Evolutionary conservation across 2,797 vertebrate genomes (phyloP).

Genomic region (Girardinus metallicus): DNA sequence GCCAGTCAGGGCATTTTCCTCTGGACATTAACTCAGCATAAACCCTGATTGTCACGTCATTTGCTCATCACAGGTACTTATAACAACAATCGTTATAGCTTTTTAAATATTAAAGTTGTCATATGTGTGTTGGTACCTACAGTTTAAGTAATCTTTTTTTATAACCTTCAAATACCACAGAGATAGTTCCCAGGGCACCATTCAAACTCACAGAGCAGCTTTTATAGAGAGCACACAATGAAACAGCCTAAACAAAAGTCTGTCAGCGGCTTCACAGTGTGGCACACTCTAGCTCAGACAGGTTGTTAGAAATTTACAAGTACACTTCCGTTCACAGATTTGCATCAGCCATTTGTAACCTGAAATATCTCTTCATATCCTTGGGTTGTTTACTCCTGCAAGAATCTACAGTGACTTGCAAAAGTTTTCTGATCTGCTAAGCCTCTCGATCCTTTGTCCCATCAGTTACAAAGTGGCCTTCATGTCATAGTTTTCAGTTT

Average conservation of each 20-base stretch:
- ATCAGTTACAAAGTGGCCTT: neutral
- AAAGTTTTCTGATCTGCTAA: neutral
- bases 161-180: neutral
- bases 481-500: neutral
- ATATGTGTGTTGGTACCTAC: neutral
- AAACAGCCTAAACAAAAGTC: neutral
- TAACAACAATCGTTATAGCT: neutral
- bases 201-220: neutral
- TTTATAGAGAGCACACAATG: neutral
- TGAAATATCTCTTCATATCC: neutral
- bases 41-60: neutral
- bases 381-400: neutral
- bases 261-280: neutral
- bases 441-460: neutral
- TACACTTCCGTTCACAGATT: neutral
- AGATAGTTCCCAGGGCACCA: neutral
- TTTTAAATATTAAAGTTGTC: slow-evolving; percentile 1
- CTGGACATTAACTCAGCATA: neutral
- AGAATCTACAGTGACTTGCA: neutral
- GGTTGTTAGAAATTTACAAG: neutral
- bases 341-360: neutral
- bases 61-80: too few relatives aligned
- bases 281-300: neutral
- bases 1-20: neutral
- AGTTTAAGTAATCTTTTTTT: neutral